Conservation (phyloP, 2,888 invertebrate species). For the Sesamia inferens region DNA sequence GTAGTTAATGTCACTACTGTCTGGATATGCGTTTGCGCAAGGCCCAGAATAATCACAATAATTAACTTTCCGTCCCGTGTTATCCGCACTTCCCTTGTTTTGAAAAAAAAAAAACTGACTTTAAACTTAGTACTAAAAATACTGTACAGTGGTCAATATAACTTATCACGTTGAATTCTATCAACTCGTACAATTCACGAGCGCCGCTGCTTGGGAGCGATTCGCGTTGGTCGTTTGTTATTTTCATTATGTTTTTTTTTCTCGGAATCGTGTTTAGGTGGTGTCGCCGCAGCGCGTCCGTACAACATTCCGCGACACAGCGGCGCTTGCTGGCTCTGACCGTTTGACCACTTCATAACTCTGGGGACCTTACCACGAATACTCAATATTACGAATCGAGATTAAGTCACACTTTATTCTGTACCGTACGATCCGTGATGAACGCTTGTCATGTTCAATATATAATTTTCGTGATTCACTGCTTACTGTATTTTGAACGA, state of each 20-base stretch:
- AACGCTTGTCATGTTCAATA: slow-evolving; percentile 33
- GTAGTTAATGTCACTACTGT: slow-evolving; percentile 24
- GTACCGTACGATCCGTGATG: background rate
- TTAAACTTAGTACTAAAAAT: background rate
- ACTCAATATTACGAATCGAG: slow-evolving; percentile 39
- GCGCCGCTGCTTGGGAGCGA: slow-evolving; percentile 62
- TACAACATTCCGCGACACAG: slow-evolving; percentile 85
- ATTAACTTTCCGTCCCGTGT: slow-evolving; percentile 4
- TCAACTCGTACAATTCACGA: slow-evolving; percentile 53
- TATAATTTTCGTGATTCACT: slow-evolving; percentile 53
- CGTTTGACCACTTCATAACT: slow-evolving; percentile 80
- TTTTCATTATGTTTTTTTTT: slow-evolving; percentile 75
- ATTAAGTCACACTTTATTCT: slow-evolving; percentile 47
- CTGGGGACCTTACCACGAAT: slow-evolving; percentile 66
- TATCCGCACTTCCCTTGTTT: slow-evolving; percentile 30
- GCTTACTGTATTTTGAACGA: slow-evolving; percentile 42
- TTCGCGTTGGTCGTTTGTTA: slow-evolving; percentile 72
- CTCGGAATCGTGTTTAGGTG: slow-evolving; percentile 80
- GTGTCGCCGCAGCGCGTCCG: slow-evolving; percentile 78
- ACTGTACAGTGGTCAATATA: slow-evolving; percentile 13
- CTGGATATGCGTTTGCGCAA: slow-evolving; percentile 19
- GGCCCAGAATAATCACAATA: slow-evolving; percentile 31
- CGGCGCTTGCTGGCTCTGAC: slow-evolving; percentile 81
- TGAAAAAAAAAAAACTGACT: background rate
- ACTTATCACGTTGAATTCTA: slow-evolving; percentile 57